phyloP scores from a whole-genome alignment of 2,797 vertebrate species.

The Dromococcyx pavoninus region DNA sequence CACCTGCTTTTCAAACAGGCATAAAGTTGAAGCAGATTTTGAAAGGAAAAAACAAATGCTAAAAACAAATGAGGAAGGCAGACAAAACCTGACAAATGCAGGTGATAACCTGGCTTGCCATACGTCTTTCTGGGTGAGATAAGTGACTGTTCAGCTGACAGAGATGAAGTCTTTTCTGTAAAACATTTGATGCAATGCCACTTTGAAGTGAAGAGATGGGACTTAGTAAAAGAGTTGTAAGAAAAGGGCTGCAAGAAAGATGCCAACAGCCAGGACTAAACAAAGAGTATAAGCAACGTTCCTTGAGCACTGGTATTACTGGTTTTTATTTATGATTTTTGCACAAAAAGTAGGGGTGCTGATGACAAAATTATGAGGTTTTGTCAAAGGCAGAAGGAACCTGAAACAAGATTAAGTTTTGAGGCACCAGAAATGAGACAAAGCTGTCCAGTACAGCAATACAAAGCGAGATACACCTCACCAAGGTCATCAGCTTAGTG shows the following conservation, averaged over 20 bases:
- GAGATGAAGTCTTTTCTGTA: not conserved
- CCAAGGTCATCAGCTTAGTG: not conserved
- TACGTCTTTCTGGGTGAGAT: not conserved
- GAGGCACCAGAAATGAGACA: not conserved
- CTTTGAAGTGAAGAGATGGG: not conserved
- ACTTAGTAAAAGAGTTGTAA: not conserved
- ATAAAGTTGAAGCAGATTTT: not conserved
- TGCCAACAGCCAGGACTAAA: fast-evolving
- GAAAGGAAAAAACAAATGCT: not conserved
- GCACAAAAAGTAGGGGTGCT: not conserved
- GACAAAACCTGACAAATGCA: not conserved
- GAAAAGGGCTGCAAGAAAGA: not conserved
- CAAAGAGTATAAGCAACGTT: fast-evolving
- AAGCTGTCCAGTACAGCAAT: not conserved
- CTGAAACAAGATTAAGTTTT: not conserved
- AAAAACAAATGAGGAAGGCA: not conserved
- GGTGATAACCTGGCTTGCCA: not conserved
- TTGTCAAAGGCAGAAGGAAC: not conserved
- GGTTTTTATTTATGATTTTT: not conserved
- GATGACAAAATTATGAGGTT: not conserved
- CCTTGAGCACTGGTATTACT: not conserved
- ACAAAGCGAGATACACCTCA: not conserved
- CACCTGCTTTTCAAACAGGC: not conserved
- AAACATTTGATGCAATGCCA: not conserved
- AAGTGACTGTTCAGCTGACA: not conserved